Conservation (phyloP, 1,140 invertebrate genomes). For the Sitophilus oryzae region DNA sequence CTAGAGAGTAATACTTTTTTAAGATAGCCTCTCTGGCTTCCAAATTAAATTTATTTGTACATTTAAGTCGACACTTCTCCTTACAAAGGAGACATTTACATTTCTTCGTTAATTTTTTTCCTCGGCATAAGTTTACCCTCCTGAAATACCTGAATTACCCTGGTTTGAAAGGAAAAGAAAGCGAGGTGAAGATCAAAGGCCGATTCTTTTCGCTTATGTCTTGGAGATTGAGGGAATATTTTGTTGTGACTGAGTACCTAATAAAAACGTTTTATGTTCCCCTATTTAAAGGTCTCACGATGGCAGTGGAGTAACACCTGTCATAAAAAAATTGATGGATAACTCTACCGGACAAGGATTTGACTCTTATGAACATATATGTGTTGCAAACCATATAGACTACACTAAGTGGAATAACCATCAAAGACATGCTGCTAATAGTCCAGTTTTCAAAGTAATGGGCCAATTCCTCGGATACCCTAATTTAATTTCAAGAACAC, state of each 20-base stretch:
- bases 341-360: not conserved
- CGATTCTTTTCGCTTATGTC: not conserved
- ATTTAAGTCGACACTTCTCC: too few species aligned
- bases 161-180: not conserved
- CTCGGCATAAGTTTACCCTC: too few species aligned
- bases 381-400: not conserved
- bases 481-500: too few species aligned
- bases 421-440: not conserved
- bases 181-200: not conserved
- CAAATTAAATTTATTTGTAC: too few species aligned
- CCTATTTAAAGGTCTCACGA: not conserved
- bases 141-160: too few species aligned
- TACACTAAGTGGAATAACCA: not conserved
- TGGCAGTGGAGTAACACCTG: not conserved
- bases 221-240: not conserved
- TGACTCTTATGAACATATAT: not conserved
- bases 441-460: too few species aligned
- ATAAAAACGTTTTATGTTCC: not conserved
- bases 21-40: too few species aligned
- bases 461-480: too few species aligned
- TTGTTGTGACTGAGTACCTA: not conserved
- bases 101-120: too few species aligned
- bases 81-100: too few species aligned
- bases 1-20: too few species aligned
- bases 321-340: not conserved